These are phyloP conservation scores for Atrina japonica DNA, from an alignment of 2,888 invertebrate genomes.

Conservation along the genomic window DNA sequence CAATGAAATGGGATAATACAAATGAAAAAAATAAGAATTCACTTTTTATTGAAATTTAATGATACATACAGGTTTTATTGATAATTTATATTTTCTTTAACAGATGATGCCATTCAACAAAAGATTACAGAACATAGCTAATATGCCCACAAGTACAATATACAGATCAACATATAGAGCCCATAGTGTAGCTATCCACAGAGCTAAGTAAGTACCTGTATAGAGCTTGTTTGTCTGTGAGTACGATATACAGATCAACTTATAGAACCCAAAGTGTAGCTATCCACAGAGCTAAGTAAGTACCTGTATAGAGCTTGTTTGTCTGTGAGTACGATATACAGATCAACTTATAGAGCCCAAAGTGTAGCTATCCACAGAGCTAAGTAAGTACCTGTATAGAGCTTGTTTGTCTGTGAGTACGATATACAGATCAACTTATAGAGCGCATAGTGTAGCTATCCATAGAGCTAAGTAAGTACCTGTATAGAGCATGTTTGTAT, in stretches of 20 bases:
- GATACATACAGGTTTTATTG: constrained; percentile 4
- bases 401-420: constrained; percentile 84
- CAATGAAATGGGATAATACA: too few species aligned
- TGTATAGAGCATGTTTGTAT: too few species aligned
- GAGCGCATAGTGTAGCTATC: constrained; percentile 79
- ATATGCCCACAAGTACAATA: constrained; percentile 82
- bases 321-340: constrained; percentile 52
- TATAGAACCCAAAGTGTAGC: constrained; percentile 79
- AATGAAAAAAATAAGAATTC: too few species aligned
- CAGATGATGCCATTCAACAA: constrained; percentile 84
- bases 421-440: constrained; percentile 76
- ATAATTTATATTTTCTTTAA: constrained; percentile 26
- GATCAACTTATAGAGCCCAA: constrained; percentile 79
- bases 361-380: constrained; percentile 74
- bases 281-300: constrained; percentile 79
- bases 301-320: constrained; percentile 83
- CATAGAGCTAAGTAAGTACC: constrained; percentile 80
- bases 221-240: constrained; percentile 84
- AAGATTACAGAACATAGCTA: constrained; percentile 88
- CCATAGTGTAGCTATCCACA: constrained; percentile 78
- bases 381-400: too few species aligned
- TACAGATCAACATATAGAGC: constrained; percentile 79
- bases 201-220: constrained; percentile 83
- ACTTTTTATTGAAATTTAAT: too few species aligned
- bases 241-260: constrained; percentile 74